These are phyloP conservation scores for Geotrypetes seraphini DNA, from an alignment of 2,797 vertebrate genomes.

Conservation along the genomic window DNA sequence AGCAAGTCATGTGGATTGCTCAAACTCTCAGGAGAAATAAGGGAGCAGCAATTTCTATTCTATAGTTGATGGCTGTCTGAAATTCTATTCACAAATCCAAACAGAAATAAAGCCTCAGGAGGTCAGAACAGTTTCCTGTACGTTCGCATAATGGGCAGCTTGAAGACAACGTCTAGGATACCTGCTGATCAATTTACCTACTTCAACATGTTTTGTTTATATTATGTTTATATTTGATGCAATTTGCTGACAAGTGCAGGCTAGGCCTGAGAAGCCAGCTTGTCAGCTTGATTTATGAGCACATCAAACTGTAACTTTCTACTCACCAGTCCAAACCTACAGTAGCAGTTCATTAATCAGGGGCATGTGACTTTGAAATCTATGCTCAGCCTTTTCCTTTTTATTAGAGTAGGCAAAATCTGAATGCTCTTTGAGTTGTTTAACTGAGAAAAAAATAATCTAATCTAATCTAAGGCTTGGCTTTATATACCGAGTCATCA, in stretches of 20 bases:
- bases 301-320: constrained; percentile 74
- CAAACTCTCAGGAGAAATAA: constrained; percentile 93
- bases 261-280: constrained; percentile 61
- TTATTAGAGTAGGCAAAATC: constrained; percentile 49
- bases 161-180: constrained; percentile 68
- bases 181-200: constrained; percentile 87
- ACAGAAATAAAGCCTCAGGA: constrained; percentile 98
- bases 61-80: constrained; percentile 87
- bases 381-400: constrained; percentile 43
- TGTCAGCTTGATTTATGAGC: constrained; percentile 96
- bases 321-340: constrained; percentile 66
- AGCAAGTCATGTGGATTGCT: constrained; percentile 79
- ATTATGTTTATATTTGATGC: constrained; percentile 74
- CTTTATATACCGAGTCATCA: too few species aligned
- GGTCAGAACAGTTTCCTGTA: constrained; percentile 80
- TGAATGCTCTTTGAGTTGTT: constrained; percentile 55
- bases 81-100: constrained; percentile 99
- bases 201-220: constrained; percentile 74
- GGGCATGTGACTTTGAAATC: constrained; percentile 64
- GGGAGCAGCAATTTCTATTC: constrained; percentile 98
- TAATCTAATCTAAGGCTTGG: too few species aligned
- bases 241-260: constrained; percentile 64
- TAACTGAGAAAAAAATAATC: constrained; percentile 39
- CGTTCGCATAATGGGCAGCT: constrained; percentile 88
- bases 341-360: constrained; percentile 81